Percentiles rank a stretch among this genome's conserved stretches.
Conservation (phyloP, 2,888 invertebrate genomes). For the Nesidiocoris tenuis region DNA sequence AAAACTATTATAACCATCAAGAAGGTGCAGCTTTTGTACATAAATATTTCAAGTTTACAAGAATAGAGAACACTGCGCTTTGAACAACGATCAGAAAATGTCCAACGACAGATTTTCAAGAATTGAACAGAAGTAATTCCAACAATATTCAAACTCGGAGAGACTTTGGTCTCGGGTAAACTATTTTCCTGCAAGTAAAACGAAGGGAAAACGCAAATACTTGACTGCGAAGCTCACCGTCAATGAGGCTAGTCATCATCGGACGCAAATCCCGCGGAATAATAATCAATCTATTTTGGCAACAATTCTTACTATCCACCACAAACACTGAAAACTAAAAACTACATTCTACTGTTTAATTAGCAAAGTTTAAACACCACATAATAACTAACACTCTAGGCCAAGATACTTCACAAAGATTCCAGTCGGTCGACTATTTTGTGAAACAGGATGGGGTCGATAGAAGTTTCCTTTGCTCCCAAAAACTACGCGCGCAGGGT, state of each 20-base stretch:
- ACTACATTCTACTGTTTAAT: slow-evolving; percentile 17
- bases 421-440: neutral
- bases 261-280: neutral
- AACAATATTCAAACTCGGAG: too few relatives aligned
- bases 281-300: slow-evolving; percentile 36
- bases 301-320: slow-evolving; percentile 29
- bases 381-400: slow-evolving; percentile 31
- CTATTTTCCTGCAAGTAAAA: too few relatives aligned
- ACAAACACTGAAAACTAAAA: slow-evolving; percentile 29
- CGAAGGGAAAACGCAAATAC: too few relatives aligned
- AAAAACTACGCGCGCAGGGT: neutral
- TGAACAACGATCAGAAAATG: neutral
- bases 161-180: too few relatives aligned
- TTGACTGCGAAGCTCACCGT: too few relatives aligned
- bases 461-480: too few relatives aligned
- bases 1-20: slow-evolving; percentile 28
- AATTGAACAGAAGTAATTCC: neutral
- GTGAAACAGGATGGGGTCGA: too few relatives aligned
- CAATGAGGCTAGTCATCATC: too few relatives aligned
- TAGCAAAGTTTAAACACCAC: slow-evolving; percentile 37
- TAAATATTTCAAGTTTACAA: neutral
- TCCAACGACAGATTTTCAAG: neutral
- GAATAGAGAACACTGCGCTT: neutral
- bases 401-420: too few relatives aligned
- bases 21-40: neutral